Evolutionary conservation across 2,888 invertebrate species (phyloP).

Genomic region (Eristalis pertinax): DNA sequence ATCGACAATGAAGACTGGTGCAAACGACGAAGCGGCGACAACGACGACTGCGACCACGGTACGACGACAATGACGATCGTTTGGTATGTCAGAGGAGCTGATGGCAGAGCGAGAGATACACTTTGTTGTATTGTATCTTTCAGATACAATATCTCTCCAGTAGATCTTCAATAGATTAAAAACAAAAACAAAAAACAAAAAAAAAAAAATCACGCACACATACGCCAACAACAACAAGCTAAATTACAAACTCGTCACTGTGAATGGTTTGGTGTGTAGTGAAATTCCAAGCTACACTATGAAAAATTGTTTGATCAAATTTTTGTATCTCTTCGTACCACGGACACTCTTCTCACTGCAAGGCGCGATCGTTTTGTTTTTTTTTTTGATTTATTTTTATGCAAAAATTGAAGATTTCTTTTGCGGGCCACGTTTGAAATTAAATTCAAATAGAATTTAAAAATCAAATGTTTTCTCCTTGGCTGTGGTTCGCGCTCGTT

Average conservation of each 20-base stretch:
- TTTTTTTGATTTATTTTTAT: no score
- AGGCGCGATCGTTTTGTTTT: background rate
- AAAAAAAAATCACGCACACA: background rate
- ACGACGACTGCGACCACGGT: background rate
- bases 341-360: background rate
- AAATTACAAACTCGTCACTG: constrained; percentile 16
- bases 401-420: background rate
- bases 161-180: constrained; percentile 39
- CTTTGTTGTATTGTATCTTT: constrained; percentile 23
- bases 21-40: background rate
- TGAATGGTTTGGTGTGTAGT: constrained; percentile 15
- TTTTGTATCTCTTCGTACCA: background rate
- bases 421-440: background rate
- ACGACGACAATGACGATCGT: constrained; percentile 29
- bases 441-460: background rate
- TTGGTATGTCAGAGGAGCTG: constrained; percentile 27
- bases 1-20: background rate
- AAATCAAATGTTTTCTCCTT: constrained; percentile 14
- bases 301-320: constrained; percentile 58
- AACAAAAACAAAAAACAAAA: constrained; percentile 44
- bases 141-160: constrained; percentile 57
- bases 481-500: constrained; percentile 43
- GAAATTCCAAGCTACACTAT: constrained; percentile 62
- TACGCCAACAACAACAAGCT: background rate
- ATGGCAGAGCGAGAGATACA: constrained; percentile 33